phyloP scores from a whole-genome alignment of 2,797 vertebrate species.

The Xenops minutus region DNA sequence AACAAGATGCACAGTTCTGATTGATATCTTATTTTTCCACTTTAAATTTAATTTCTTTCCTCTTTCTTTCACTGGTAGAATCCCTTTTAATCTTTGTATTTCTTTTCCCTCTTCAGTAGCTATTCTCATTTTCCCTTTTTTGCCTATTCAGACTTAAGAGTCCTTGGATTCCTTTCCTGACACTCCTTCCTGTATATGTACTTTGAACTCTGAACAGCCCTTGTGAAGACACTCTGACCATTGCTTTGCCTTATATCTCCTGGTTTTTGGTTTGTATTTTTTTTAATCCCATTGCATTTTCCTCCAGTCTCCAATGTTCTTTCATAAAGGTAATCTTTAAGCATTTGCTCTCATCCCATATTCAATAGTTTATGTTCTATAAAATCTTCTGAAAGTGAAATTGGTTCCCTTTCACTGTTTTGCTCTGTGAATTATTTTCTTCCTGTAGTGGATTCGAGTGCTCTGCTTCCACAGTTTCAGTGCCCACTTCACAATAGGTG shows the following conservation, averaged over 20 bases:
- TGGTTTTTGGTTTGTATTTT: neutral
- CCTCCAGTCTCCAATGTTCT: neutral
- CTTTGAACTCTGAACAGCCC: constrained; percentile 26
- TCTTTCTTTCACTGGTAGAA: neutral
- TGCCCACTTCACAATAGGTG: neutral
- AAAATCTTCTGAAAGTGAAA: neutral
- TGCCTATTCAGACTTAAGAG: neutral
- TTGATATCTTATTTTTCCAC: neutral
- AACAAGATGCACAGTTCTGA: neutral
- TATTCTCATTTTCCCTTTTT: constrained; percentile 5
- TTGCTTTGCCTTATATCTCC: neutral
- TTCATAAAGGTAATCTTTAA: neutral
- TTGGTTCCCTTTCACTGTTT: neutral
- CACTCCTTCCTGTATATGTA: constrained; percentile 17
- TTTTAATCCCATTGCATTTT: neutral
- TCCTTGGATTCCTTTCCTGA: constrained; percentile 26
- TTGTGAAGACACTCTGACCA: neutral
- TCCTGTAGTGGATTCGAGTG: neutral
- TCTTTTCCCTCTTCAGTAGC: neutral
- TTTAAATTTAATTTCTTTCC: neutral
- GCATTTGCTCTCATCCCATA: neutral
- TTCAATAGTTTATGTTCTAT: neutral
- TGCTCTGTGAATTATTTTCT: neutral
- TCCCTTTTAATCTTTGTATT: neutral
- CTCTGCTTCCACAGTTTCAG: neutral